These are phyloP conservation scores for Gallinago jamesoni DNA, from an alignment of 2,113 vertebrate genomes.

Conservation along the genomic window DNA sequence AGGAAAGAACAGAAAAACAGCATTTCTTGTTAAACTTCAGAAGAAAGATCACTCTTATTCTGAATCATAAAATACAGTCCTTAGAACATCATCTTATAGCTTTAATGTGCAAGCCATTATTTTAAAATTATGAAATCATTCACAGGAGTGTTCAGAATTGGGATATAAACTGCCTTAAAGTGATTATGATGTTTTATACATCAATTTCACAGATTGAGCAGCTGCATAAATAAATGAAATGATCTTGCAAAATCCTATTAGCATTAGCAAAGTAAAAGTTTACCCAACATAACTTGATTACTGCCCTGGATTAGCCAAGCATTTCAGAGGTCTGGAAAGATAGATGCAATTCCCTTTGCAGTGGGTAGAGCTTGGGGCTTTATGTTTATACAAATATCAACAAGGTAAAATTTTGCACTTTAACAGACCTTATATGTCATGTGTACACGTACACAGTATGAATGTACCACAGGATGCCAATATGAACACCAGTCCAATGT, in stretches of 20 bases:
- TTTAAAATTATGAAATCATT: neutral
- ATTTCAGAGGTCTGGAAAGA: neutral
- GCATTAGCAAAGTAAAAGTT: neutral
- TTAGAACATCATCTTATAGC: neutral
- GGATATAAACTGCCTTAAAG: neutral
- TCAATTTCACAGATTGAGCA: neutral
- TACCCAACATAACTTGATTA: neutral
- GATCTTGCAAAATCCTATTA: neutral
- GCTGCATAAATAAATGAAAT: neutral
- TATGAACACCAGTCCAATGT: neutral
- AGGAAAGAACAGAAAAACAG: neutral
- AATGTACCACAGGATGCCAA: neutral
- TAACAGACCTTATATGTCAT: neutral
- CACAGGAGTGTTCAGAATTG: neutral
- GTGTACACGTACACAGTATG: neutral
- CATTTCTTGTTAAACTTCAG: neutral
- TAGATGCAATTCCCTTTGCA: neutral
- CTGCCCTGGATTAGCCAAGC: neutral
- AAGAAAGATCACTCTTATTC: neutral
- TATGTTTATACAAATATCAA: neutral
- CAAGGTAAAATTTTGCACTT: neutral
- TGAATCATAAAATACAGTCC: neutral
- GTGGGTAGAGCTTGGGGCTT: neutral
- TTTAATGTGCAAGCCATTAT: neutral
- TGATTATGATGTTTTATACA: neutral